These are phyloP conservation scores for Zelostemma sp. DNA, from an alignment of 1,140 invertebrate species.

Conservation along the genomic window DNA sequence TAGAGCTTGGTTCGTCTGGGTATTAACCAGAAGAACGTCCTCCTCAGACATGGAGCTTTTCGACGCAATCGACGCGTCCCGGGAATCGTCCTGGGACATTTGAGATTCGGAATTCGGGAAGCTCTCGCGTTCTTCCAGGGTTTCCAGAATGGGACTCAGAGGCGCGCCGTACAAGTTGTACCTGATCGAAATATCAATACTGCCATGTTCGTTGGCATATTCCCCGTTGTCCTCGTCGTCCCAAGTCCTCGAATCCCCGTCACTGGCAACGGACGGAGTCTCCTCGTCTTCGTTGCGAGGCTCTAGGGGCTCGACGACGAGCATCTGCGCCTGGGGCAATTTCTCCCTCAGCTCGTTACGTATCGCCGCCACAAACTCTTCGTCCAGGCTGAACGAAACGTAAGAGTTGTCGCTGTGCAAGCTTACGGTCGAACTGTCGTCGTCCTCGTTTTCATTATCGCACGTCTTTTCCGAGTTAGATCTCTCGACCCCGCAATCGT, in stretches of 20 bases:
- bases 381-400: slow-evolving; percentile 75
- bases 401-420: slow-evolving; percentile 69
- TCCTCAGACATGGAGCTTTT: slow-evolving; percentile 63
- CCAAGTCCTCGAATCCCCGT: slow-evolving; percentile 56
- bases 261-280: slow-evolving; percentile 40
- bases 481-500: slow-evolving; percentile 28
- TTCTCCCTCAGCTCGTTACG: slow-evolving; percentile 79
- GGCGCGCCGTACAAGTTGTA: slow-evolving; percentile 73
- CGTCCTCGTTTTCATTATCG: slow-evolving; percentile 54
- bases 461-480: slow-evolving; percentile 16
- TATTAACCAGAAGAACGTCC: slow-evolving; percentile 72
- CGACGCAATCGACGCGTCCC: slow-evolving; percentile 59
- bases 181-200: slow-evolving; percentile 65
- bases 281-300: slow-evolving; percentile 59
- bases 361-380: slow-evolving; percentile 78
- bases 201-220: slow-evolving; percentile 51
- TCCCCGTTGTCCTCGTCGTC: slow-evolving; percentile 57
- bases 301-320: slow-evolving; percentile 62
- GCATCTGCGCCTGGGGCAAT: slow-evolving; percentile 77
- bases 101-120: slow-evolving; percentile 61
- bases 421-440: slow-evolving; percentile 66
- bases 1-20: slow-evolving; percentile 70
- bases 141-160: slow-evolving; percentile 75
- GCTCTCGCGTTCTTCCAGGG: slow-evolving; percentile 66
- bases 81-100: slow-evolving; percentile 56